These are phyloP conservation scores for Falco berigora DNA, from an alignment of 2,797 vertebrate species.

Conservation along the genomic window DNA sequence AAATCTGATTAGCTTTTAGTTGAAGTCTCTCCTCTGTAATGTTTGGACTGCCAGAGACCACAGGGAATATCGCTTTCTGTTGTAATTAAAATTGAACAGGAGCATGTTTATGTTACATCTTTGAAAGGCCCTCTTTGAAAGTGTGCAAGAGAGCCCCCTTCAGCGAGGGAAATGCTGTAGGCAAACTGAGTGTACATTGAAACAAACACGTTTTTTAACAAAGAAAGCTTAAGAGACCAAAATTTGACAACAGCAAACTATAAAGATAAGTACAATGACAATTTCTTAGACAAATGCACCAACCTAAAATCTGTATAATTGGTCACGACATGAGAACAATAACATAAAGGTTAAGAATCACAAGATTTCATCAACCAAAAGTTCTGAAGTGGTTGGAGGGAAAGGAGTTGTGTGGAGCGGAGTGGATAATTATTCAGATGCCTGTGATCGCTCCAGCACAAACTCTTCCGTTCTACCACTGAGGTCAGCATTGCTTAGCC, in stretches of 20 bases:
- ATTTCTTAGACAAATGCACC: background rate
- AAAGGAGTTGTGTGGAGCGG: background rate
- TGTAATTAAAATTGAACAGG: conserved; percentile 9
- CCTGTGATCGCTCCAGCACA: background rate
- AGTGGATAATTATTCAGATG: background rate
- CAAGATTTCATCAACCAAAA: background rate
- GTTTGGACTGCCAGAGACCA: background rate
- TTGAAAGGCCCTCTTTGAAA: background rate
- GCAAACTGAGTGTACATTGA: background rate
- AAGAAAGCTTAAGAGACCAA: background rate
- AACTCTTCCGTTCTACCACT: background rate
- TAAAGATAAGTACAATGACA: background rate
- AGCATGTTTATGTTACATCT: background rate
- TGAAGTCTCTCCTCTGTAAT: background rate
- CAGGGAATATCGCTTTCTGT: background rate
- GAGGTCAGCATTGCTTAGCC: background rate
- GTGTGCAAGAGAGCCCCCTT: background rate
- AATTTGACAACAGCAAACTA: background rate
- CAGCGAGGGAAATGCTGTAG: background rate
- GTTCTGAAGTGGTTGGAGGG: background rate
- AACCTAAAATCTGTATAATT: background rate
- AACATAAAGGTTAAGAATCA: background rate
- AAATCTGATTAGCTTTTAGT: background rate
- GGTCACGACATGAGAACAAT: background rate
- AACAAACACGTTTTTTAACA: background rate